Percentiles rank a stretch among this genome's conserved stretches.
Conservation (phyloP, 2,888 invertebrate genomes). For the Homarus gammarus region DNA sequence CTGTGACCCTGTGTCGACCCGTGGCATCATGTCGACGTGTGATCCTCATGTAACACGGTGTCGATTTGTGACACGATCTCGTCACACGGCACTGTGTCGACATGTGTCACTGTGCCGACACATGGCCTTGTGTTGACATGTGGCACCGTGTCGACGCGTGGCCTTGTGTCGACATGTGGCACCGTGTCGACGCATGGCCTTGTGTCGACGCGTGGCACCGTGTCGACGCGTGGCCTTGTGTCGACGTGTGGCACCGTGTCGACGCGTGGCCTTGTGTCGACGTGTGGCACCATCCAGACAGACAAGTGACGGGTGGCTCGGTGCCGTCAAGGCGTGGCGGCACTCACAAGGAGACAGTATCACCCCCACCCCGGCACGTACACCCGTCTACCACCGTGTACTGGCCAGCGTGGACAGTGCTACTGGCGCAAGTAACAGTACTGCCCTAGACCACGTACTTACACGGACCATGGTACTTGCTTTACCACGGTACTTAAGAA, state of each 20-base stretch:
- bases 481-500: conserved; percentile 12
- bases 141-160: background rate
- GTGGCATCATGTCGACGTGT: background rate
- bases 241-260: conserved; percentile 21
- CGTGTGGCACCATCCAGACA: background rate
- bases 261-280: background rate
- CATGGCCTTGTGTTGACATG: background rate
- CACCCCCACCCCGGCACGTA: background rate
- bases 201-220: background rate
- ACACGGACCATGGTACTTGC: conserved; percentile 28
- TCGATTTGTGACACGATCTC: background rate
- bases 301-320: conserved; percentile 9
- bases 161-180: background rate
- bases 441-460: conserved; percentile 16
- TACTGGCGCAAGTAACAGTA: background rate
- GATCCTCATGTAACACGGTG: background rate
- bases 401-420: background rate
- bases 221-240: background rate
- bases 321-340: background rate
- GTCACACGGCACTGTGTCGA: background rate
- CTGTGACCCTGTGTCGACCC: background rate
- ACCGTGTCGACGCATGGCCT: background rate
- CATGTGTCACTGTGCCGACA: conserved; percentile 25
- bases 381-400: background rate
- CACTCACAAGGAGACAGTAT: background rate